These are phyloP conservation scores for Theonella swinhoei DNA, from an alignment of 37 sponge, comb jelly and placozoan genomes.

Conservation along the genomic window DNA sequence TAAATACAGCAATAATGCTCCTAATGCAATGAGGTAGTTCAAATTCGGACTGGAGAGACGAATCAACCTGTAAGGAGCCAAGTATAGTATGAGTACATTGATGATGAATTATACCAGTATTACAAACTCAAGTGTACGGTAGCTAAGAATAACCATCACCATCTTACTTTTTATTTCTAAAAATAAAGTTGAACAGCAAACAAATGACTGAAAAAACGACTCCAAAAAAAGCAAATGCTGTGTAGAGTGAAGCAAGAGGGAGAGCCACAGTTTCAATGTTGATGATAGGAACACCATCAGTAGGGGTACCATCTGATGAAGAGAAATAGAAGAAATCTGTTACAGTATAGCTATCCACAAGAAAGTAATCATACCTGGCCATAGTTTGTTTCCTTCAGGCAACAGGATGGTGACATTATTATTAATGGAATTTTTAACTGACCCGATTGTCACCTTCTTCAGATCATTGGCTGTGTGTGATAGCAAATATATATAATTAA, in stretches of 20 bases:
- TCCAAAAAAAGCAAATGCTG: not conserved
- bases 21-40: constrained; percentile 19
- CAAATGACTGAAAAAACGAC: not conserved
- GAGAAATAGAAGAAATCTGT: not conserved
- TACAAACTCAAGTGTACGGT: not conserved
- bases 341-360: not conserved
- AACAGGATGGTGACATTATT: not conserved
- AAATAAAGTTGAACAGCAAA: not conserved
- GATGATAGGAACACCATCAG: not conserved
- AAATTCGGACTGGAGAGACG: constrained; percentile 25
- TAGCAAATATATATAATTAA: too few relatives aligned
- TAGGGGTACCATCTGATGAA: not conserved
- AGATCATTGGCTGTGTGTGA: too few relatives aligned
- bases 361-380: not conserved
- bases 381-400: not conserved
- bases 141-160: not conserved
- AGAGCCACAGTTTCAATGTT: not conserved
- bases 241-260: too few relatives aligned
- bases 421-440: too few relatives aligned
- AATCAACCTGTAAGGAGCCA: not conserved
- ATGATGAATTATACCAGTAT: not conserved
- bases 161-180: not conserved
- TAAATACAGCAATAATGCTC: not conserved
- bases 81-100: constrained; percentile 1
- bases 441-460: too few relatives aligned